These are phyloP conservation scores for Phrynocephalus vlangalii DNA, from an alignment of 2,797 vertebrate species.

Conservation along the genomic window DNA sequence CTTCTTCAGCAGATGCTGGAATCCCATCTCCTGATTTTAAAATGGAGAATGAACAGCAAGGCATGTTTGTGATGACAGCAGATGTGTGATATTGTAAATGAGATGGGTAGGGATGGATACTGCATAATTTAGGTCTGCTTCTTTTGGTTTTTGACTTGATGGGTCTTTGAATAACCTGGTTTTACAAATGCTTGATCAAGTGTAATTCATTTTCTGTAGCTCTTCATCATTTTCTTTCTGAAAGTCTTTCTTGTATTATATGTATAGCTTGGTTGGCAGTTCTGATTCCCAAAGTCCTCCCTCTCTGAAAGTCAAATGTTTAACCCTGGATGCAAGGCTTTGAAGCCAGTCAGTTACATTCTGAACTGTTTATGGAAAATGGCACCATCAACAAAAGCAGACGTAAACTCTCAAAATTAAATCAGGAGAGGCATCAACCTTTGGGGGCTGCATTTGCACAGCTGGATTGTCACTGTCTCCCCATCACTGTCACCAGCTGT, in stretches of 20 bases:
- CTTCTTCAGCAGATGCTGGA: neutral
- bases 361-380: neutral
- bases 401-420: neutral
- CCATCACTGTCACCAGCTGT: neutral
- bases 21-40: neutral
- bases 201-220: neutral
- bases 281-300: neutral
- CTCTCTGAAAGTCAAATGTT: too few species aligned
- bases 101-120: neutral
- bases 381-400: neutral
- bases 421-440: neutral
- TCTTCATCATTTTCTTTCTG: neutral
- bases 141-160: neutral
- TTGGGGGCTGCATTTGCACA: neutral
- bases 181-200: neutral
- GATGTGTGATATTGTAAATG: neutral
- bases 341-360: neutral
- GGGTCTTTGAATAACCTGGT: neutral
- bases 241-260: neutral
- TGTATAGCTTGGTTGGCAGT: neutral
- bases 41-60: neutral
- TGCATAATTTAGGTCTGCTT: neutral
- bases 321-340: neutral
- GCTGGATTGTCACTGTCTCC: neutral
- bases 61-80: neutral